Conservation (phyloP, 2,888 invertebrate genomes). For the Alentia gelatinosa region DNA sequence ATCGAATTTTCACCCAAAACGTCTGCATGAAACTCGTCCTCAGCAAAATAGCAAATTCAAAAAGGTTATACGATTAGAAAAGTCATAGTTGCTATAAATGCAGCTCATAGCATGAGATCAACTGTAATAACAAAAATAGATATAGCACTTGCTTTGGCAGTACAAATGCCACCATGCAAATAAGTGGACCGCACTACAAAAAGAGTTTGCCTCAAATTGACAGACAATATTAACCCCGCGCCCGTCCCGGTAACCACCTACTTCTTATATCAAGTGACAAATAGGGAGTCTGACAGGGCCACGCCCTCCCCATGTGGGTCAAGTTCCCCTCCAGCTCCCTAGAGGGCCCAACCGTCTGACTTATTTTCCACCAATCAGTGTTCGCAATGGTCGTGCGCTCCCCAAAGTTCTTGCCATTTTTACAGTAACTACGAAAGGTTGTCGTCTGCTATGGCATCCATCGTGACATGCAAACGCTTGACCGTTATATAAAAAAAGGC, state of each 20-base stretch:
- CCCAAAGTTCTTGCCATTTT: neutral
- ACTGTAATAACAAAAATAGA: too few relatives aligned
- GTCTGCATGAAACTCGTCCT: too few relatives aligned
- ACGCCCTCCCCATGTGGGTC: neutral
- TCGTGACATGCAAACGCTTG: neutral
- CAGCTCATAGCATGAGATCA: too few relatives aligned
- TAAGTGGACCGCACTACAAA: too few relatives aligned
- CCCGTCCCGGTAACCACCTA: neutral
- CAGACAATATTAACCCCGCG: neutral
- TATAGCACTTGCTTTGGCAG: too few relatives aligned
- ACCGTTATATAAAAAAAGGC: neutral
- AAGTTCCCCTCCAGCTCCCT: neutral
- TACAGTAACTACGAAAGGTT: neutral
- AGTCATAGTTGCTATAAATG: too few relatives aligned
- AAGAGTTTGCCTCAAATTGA: too few relatives aligned
- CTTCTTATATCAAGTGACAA: neutral
- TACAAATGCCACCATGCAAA: too few relatives aligned
- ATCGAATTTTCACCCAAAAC: too few relatives aligned
- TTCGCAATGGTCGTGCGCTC: neutral
- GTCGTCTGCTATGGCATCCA: too few relatives aligned
- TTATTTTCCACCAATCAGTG: neutral
- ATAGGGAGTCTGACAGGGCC: neutral
- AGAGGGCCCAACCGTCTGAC: neutral
- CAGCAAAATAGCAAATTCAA: too few relatives aligned
- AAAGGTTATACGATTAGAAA: too few relatives aligned